A percentile compares a stretch with the other conserved stretches of the same genome.
Evolutionary conservation across 1,140 invertebrate species (phyloP).

Genomic region (Dreissena rostriformis): DNA sequence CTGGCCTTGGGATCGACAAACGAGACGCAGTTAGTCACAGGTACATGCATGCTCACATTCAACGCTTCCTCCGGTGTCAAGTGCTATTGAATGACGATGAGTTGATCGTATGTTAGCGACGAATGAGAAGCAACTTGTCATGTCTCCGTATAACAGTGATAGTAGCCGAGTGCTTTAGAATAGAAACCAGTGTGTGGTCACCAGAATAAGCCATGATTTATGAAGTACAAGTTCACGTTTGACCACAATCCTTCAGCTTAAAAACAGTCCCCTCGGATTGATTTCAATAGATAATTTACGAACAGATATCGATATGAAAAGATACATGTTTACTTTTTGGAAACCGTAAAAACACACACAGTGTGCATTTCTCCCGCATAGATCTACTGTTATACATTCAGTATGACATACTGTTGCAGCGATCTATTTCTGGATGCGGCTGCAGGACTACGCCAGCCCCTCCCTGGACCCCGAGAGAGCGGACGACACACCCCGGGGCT

Average conservation of each 20-base stretch:
- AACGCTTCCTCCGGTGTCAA: background rate
- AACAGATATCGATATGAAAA: background rate
- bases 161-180: background rate
- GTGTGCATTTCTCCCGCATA: too few relatives aligned
- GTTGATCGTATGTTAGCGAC: background rate
- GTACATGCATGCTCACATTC: background rate
- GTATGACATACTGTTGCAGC: constrained; percentile 26
- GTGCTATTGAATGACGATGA: background rate
- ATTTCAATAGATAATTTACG: background rate
- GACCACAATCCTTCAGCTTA: background rate
- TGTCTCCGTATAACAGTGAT: background rate
- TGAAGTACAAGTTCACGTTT: too few relatives aligned
- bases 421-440: constrained; percentile 45
- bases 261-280: background rate
- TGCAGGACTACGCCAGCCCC: constrained; percentile 23
- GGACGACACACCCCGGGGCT: constrained; percentile 38
- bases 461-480: constrained; percentile 17
- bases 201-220: background rate
- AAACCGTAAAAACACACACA: too few relatives aligned
- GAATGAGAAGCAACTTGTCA: background rate
- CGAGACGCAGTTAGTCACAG: constrained; percentile 40
- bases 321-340: background rate
- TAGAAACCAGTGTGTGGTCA: background rate
- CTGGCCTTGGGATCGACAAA: constrained; percentile 10
- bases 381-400: background rate